Conservation (phyloP, 2,888 invertebrate species). For the Phengaris alcon region DNA sequence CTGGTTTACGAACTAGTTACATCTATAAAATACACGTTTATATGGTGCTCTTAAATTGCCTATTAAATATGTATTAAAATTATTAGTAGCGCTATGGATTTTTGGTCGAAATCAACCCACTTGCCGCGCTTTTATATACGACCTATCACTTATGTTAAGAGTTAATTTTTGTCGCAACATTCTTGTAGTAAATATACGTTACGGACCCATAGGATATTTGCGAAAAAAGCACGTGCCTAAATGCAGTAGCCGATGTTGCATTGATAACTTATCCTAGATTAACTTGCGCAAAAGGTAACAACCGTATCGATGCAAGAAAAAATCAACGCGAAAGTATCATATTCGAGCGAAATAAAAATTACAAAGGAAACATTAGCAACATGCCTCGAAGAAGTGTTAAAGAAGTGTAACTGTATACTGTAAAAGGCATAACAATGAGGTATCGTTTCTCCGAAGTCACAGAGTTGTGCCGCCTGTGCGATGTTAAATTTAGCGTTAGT, state of each 20-base stretch:
- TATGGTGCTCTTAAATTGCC: slow-evolving; percentile 19
- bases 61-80: slow-evolving; percentile 9
- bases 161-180: too few relatives aligned
- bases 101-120: background rate
- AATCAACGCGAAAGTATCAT: slow-evolving; percentile 2
- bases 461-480: slow-evolving; percentile 48
- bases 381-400: slow-evolving; percentile 53
- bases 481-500: slow-evolving; percentile 76
- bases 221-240: background rate
- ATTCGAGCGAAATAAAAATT: slow-evolving; percentile 38
- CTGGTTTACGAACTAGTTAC: slow-evolving; percentile 23
- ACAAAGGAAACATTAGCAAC: slow-evolving; percentile 65
- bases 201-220: background rate
- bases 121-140: too few relatives aligned
- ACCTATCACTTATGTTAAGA: too few relatives aligned
- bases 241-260: background rate
- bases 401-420: slow-evolving; percentile 68
- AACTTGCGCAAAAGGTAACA: background rate
- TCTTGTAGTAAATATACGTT: too few relatives aligned
- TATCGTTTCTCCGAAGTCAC: slow-evolving; percentile 67
- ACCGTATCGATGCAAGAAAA: background rate
- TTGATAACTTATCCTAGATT: background rate
- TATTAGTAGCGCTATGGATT: background rate
- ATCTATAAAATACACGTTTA: slow-evolving; percentile 7
- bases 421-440: slow-evolving; percentile 74